These are phyloP conservation scores for Aleiodes leptofemur DNA, from an alignment of 2,888 invertebrate genomes.

Conservation along the genomic window DNA sequence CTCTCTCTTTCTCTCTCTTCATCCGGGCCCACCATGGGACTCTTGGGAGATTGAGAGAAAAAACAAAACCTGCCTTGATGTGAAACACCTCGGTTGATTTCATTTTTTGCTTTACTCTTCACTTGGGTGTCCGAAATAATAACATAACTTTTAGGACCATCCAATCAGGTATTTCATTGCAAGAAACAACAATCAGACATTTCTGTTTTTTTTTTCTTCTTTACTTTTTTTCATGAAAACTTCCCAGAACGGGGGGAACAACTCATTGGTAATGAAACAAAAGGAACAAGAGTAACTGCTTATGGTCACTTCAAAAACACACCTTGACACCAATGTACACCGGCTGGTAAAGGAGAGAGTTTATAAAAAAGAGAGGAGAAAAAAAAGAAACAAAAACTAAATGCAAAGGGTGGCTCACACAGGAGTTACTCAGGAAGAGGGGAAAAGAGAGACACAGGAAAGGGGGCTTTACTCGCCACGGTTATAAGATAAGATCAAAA, in stretches of 20 bases:
- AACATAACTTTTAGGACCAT: constrained; percentile 30
- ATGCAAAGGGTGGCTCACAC: constrained; percentile 27
- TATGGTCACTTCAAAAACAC: constrained; percentile 32
- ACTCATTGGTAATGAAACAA: background rate
- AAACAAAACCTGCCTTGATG: constrained; percentile 50
- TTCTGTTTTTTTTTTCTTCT: constrained; percentile 1
- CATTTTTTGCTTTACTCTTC: constrained; percentile 17
- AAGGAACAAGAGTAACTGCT: background rate
- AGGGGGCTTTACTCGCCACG: constrained; percentile 30
- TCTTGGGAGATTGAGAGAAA: constrained; percentile 51
- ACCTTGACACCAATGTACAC: constrained; percentile 46
- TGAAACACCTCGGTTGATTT: constrained; percentile 39
- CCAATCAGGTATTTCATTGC: constrained; percentile 26
- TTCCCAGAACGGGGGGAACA: background rate
- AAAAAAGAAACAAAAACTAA: background rate
- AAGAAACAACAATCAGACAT: constrained; percentile 20
- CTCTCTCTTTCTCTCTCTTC: constrained; percentile 25
- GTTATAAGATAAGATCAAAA: constrained; percentile 45
- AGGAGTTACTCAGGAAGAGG: constrained; percentile 26
- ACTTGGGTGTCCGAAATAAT: constrained; percentile 36
- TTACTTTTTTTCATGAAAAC: background rate
- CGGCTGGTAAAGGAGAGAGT: constrained; percentile 38
- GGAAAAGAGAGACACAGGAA: constrained; percentile 26
- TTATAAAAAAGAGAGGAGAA: constrained; percentile 19
- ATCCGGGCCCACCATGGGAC: constrained; percentile 57